phyloP scores from a whole-genome alignment of 1,140 invertebrate species.

The Drosophila sulfurigaster region DNA sequence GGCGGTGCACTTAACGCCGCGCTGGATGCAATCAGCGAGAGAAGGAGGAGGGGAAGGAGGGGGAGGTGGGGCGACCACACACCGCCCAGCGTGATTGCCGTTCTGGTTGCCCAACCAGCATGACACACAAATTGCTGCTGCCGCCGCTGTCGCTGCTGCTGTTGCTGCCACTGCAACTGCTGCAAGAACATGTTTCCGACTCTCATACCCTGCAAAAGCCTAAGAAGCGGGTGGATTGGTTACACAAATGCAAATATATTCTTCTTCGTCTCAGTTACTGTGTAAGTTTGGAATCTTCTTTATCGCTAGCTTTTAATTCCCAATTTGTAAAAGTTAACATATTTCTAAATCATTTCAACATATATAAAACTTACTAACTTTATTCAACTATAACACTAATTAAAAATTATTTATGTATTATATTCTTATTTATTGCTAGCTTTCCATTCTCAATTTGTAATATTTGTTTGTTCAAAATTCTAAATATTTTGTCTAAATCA shows the following conservation, averaged over 20 bases:
- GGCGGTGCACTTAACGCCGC: background rate
- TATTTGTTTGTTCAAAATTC: no score
- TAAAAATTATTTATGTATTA: no score
- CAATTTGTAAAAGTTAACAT: no score
- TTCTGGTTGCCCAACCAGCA: slow-evolving; percentile 76
- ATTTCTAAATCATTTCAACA: no score
- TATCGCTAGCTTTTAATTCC: no score
- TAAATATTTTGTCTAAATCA: no score
- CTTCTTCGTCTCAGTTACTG: no score
- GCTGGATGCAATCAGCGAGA: background rate
- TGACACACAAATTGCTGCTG: slow-evolving; percentile 74
- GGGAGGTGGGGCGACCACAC: background rate
- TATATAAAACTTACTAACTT: no score
- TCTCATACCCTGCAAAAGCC: background rate
- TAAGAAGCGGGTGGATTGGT: background rate
- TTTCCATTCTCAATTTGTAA: no score
- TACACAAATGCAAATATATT: background rate
- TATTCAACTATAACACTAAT: no score
- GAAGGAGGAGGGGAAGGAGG: background rate
- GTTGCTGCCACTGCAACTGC: slow-evolving; percentile 26
- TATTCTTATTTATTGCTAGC: no score
- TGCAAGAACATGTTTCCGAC: slow-evolving; percentile 81
- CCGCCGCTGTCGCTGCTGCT: slow-evolving; percentile 5
- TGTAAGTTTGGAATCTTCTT: no score
- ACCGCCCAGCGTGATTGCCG: slow-evolving; percentile 38